Conservation (phyloP, 2,888 invertebrate genomes). For the Lepas anatifera region DNA sequence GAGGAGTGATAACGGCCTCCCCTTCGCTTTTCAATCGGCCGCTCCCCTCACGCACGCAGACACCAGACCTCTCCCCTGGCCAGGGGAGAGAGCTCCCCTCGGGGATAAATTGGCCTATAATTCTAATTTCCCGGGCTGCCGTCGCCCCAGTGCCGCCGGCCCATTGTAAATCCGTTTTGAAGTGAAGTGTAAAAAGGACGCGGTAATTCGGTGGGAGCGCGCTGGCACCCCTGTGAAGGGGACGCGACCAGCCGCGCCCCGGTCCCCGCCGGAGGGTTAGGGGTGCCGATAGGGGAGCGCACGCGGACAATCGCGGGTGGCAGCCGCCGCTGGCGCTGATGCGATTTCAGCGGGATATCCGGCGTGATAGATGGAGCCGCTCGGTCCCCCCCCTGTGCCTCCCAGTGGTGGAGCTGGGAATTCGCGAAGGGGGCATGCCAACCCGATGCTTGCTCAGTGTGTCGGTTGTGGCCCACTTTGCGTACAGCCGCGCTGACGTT, state of each 20-base stretch:
- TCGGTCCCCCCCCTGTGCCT: too few species aligned
- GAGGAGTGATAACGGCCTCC: constrained; percentile 1
- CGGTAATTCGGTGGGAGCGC: constrained; percentile 6
- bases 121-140: neutral
- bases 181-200: constrained; percentile 14
- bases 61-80: neutral
- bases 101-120: constrained; percentile 3
- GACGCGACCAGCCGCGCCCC: neutral
- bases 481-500: too few species aligned
- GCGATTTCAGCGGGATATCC: too few species aligned
- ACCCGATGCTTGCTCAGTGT: too few species aligned
- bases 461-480: too few species aligned
- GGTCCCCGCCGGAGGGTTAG: too few species aligned
- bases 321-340: neutral
- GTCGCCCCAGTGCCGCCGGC: neutral
- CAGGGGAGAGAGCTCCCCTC: too few species aligned
- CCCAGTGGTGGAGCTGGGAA: too few species aligned
- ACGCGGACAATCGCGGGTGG: neutral
- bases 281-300: too few species aligned
- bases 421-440: too few species aligned
- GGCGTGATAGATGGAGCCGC: too few species aligned
- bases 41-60: constrained; percentile 4
- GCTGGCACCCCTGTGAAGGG: neutral
- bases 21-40: constrained; percentile 18
- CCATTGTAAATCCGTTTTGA: constrained; percentile 13